These are phyloP conservation scores for Smithornis capensis DNA, from an alignment of 2,113 vertebrate species.

Conservation along the genomic window DNA sequence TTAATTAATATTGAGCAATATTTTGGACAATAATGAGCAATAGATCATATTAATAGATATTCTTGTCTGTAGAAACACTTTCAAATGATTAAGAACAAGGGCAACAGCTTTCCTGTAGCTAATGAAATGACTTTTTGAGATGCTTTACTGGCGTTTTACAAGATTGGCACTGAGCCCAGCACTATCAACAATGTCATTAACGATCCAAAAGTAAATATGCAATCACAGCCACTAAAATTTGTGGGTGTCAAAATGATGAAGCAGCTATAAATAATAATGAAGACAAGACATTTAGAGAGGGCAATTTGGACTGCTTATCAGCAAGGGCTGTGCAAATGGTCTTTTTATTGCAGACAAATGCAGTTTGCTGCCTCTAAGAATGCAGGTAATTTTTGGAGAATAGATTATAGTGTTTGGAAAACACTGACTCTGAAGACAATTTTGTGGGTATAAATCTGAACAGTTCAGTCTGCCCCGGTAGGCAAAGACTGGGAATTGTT, in stretches of 20 bases:
- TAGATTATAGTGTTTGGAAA: neutral
- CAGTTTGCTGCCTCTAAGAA: neutral
- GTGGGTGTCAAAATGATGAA: conserved; percentile 54
- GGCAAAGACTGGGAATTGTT: neutral
- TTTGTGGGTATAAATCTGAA: neutral
- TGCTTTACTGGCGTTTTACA: conserved; percentile 18
- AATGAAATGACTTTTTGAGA: neutral
- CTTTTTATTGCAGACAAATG: conserved; percentile 27
- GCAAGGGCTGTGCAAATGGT: neutral
- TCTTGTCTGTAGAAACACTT: neutral
- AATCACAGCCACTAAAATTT: conserved; percentile 46
- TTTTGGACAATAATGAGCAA: neutral
- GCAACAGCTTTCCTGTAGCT: neutral
- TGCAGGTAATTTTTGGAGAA: neutral
- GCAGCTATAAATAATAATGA: conserved; percentile 52
- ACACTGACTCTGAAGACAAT: neutral
- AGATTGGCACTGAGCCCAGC: conserved; percentile 41
- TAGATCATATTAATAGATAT: neutral
- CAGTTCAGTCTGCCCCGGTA: neutral
- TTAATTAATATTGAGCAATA: conserved; percentile 19
- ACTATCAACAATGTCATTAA: conserved; percentile 41
- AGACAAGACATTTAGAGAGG: conserved; percentile 43
- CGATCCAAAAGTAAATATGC: conserved; percentile 54
- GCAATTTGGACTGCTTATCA: conserved; percentile 25
- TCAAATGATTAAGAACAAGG: neutral